Evolutionary conservation across 92 coral and sea anemone genomes (phyloP).

Genomic region (Phymanthus crucifer): DNA sequence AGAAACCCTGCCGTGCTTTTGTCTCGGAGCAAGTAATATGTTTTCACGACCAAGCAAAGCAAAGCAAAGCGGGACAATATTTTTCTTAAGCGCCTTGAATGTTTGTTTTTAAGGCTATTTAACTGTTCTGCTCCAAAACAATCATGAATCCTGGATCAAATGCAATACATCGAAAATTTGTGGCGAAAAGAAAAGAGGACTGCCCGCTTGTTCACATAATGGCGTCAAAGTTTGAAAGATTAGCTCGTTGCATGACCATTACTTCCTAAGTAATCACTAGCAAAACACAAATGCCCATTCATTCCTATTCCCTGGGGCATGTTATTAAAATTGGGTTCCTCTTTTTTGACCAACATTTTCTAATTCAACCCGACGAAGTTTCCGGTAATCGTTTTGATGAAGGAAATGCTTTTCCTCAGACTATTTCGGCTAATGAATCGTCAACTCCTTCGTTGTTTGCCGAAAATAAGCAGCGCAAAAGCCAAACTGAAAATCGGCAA

Average conservation of each 20-base stretch:
- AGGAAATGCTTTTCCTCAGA: constrained; percentile 29
- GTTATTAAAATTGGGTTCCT: constrained; percentile 8
- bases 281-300: constrained; percentile 11
- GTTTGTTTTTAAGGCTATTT: constrained; percentile 9
- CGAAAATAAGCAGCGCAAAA: constrained; percentile 6
- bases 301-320: constrained; percentile 6
- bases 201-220: constrained; percentile 2
- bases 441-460: constrained; percentile 19
- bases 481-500: constrained; percentile 2
- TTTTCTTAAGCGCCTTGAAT: neutral
- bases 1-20: neutral
- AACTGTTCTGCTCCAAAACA: constrained; percentile 3
- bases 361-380: constrained; percentile 21
- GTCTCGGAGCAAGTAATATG: neutral
- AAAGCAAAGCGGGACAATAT: constrained; percentile 7
- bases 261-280: constrained; percentile 16
- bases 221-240: constrained; percentile 13
- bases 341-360: constrained; percentile 25
- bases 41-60: neutral
- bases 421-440: constrained; percentile 30
- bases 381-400: constrained; percentile 23
- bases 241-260: constrained; percentile 4
- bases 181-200: neutral
- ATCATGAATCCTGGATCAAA: constrained; percentile 5
- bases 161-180: neutral